Evolutionary conservation across 2,888 invertebrate species (phyloP).

Genomic region (Xestia xanthographa): DNA sequence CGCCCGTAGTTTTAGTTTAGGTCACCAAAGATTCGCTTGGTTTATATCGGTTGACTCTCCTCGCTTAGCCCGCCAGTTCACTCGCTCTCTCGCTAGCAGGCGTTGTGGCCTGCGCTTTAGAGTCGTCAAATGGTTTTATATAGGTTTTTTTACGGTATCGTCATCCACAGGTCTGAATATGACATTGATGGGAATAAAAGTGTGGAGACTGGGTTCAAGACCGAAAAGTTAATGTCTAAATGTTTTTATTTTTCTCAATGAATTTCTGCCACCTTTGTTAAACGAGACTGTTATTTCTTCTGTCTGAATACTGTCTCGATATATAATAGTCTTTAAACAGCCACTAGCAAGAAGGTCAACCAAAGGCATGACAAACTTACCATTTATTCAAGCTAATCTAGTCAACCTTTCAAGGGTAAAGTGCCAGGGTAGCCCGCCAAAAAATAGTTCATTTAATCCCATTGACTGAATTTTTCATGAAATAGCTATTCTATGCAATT

Average conservation of each 20-base stretch:
- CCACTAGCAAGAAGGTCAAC: not conserved
- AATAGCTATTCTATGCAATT: too few species aligned
- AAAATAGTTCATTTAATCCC: too few species aligned
- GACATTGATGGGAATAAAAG: not conserved
- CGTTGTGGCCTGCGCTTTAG: not conserved
- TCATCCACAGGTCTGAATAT: not conserved
- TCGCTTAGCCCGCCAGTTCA: too few species aligned
- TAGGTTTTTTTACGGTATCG: conserved; percentile 10
- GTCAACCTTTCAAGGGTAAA: not conserved
- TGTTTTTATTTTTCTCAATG: not conserved
- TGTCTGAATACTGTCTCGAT: not conserved
- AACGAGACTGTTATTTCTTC: not conserved
- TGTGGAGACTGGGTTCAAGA: not conserved
- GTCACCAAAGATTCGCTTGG: too few species aligned
- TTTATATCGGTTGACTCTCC: too few species aligned
- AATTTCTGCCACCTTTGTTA: not conserved
- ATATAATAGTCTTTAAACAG: not conserved
- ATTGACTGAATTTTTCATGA: too few species aligned
- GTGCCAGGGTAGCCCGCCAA: too few species aligned
- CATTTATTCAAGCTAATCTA: not conserved
- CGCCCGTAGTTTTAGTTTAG: too few species aligned
- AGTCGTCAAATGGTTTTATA: conserved; percentile 11
- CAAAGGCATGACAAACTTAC: not conserved
- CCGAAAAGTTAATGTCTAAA: not conserved
- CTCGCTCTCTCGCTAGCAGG: too few species aligned